Evolutionary conservation across 2,888 invertebrate genomes (phyloP), one percentile per base, ranked within the genome.

Genomic region (Polydrusus pterygomalis): DNA sequence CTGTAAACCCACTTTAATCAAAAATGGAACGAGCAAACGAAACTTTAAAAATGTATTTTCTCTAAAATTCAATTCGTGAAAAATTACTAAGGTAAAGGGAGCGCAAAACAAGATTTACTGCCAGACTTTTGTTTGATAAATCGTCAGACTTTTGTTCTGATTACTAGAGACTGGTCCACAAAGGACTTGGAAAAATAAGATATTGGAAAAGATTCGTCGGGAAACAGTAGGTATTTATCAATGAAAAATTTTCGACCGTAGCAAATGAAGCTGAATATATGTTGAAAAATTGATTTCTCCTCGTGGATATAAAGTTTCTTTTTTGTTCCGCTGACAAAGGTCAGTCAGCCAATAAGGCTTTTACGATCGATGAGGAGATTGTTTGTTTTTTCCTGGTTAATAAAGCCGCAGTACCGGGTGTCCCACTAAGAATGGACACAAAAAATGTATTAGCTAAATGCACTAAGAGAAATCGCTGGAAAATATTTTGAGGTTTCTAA

Each of bases 81-180:
- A 83, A 83, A 80, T 82, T 83, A 80, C 75, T 70, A 78, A 79
- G 80, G 79, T 84, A 84, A 84, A 83, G 84, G 84, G 83, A 83
- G 82, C 80, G 82, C 79, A 82, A 81, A 83, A 82, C 78, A 81
- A 80, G 82, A 82, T 80, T 85, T 85, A 85, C 82, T 85, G 78
- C 78, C 81, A 83, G 84, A 82, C 83, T 77, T 85, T 84, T 81
- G 77, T 79, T 81, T 85, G 86, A 86, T 85, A 86, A 85, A 86
- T 85, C 83, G 84, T 75, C 75, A 79, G 84, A 84, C 85, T 85
- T 85, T 85, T 84, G 84, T 85, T 79, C 84, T 85, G 85, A 85
- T 86, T 85, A 85, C 83, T 84, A 85, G 84, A 85, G 87, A 87
- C 87, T 86, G 85, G 87, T 88, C 90, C 90, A 89, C 90, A 90